Evolutionary conservation across 2,888 invertebrate genomes (phyloP).

Genomic region (Gisinianus flammeolus): DNA sequence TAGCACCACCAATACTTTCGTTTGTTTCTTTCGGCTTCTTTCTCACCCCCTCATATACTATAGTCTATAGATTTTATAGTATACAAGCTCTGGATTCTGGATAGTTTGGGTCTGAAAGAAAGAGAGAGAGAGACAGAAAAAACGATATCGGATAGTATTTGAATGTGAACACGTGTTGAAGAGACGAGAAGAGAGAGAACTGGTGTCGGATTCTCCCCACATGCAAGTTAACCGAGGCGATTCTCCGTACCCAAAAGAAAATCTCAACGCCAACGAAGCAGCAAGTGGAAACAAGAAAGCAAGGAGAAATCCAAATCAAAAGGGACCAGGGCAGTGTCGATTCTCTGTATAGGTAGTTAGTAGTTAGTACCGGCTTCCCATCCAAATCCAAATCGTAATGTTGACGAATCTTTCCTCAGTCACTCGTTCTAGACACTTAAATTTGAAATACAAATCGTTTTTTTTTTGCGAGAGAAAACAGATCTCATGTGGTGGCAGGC

Average conservation of each 20-base stretch:
- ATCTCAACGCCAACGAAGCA: conserved; percentile 30
- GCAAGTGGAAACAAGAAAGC: conserved; percentile 29
- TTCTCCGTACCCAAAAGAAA: conserved; percentile 18
- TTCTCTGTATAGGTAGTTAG: too few relatives aligned
- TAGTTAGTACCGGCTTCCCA: too few relatives aligned
- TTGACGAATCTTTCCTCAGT: too few relatives aligned
- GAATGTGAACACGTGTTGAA: conserved; percentile 44
- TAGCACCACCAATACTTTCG: conserved; percentile 27
- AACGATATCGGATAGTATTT: conserved; percentile 33
- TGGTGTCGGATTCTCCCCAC: conserved; percentile 40
- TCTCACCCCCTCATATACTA: conserved; percentile 36
- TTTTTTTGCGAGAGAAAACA: background rate
- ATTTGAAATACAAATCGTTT: too few relatives aligned
- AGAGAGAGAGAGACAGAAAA: background rate
- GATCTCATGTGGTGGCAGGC: too few relatives aligned
- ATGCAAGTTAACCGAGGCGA: background rate
- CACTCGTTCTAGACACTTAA: too few relatives aligned
- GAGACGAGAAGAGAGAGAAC: conserved; percentile 1
- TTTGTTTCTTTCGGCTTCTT: conserved; percentile 32
- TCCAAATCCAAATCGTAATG: too few relatives aligned
- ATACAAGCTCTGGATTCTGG: background rate
- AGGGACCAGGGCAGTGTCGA: background rate
- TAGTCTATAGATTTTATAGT: background rate
- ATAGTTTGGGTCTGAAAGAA: background rate
- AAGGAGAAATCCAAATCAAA: conserved; percentile 1